Evolutionary conservation across 2,888 invertebrate species (phyloP).

Genomic region (Netelia melanura): DNA sequence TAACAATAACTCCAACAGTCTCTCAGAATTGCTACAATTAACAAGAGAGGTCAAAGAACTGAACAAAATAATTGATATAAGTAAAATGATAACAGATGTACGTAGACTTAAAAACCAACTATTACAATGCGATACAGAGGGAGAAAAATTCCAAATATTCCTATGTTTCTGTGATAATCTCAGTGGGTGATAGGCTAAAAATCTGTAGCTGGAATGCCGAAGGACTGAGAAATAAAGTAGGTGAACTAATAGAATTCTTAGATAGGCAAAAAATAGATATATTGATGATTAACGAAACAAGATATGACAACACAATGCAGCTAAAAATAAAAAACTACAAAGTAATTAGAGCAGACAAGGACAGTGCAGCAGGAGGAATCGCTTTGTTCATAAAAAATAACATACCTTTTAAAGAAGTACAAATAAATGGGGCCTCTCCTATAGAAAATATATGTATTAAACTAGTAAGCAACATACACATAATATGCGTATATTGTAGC

Average conservation of each 20-base stretch:
- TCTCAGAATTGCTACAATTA: conserved; percentile 39
- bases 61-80: conserved; percentile 57
- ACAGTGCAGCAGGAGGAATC: conserved; percentile 62
- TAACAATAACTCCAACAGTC: conserved; percentile 26
- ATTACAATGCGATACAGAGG: conserved; percentile 48
- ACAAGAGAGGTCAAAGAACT: conserved; percentile 56
- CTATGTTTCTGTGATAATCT: conserved; percentile 64
- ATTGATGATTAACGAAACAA: conserved; percentile 67
- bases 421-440: conserved; percentile 39
- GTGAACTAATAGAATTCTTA: conserved; percentile 65
- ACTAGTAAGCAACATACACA: conserved; percentile 54
- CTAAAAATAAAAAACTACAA: conserved; percentile 68
- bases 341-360: conserved; percentile 67
- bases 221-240: conserved; percentile 63
- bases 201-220: conserved; percentile 73
- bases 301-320: conserved; percentile 56
- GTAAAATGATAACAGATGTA: conserved; percentile 61
- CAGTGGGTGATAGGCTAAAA: conserved; percentile 60
- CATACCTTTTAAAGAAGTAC: conserved; percentile 52
- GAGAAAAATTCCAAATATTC: conserved; percentile 66
- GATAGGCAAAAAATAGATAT: conserved; percentile 66
- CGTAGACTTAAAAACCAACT: conserved; percentile 50
- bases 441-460: conserved; percentile 64
- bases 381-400: conserved; percentile 60
- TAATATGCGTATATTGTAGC: conserved; percentile 64